These are phyloP conservation scores for Pygmarrhopalites habei DNA, from an alignment of 1,140 invertebrate genomes.

Conservation along the genomic window DNA sequence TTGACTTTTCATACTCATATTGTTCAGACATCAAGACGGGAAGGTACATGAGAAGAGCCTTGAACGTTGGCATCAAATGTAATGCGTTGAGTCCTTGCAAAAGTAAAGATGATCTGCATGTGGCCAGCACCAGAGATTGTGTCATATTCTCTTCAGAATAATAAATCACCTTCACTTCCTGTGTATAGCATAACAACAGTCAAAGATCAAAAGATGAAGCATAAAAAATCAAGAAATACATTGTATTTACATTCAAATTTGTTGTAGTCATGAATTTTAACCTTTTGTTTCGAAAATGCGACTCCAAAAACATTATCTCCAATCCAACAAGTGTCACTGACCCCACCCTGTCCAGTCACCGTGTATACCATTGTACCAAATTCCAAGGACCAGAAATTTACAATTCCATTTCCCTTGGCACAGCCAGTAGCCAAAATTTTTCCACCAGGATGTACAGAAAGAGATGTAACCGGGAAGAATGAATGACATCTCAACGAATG, in stretches of 20 bases:
- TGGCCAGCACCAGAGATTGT: constrained; percentile 48
- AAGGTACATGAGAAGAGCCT: constrained; percentile 49
- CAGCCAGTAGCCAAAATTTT: constrained; percentile 52
- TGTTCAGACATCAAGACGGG: constrained; percentile 48
- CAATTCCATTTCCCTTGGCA: constrained; percentile 47
- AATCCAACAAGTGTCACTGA: constrained; percentile 50
- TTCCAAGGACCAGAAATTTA: constrained; percentile 59
- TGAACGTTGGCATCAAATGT: constrained; percentile 52
- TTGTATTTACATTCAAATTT: no score
- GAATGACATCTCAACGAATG: constrained; percentile 33
- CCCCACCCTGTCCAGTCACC: constrained; percentile 50
- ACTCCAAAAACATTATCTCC: constrained; percentile 47
- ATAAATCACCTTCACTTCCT: constrained; percentile 47
- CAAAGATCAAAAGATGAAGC: not conserved
- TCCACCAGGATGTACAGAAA: constrained; percentile 50
- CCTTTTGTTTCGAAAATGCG: no score
- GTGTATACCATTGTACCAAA: constrained; percentile 55
- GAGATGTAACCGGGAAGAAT: constrained; percentile 48
- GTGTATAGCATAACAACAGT: no score
- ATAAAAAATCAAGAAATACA: not conserved
- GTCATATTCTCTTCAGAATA: constrained; percentile 46
- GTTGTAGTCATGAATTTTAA: no score
- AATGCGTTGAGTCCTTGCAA: constrained; percentile 51
- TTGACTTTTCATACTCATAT: constrained; percentile 53
- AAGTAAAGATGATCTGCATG: constrained; percentile 49